phyloP scores from a whole-genome alignment of 2,888 invertebrate genomes.

The Apotomis capreana region DNA sequence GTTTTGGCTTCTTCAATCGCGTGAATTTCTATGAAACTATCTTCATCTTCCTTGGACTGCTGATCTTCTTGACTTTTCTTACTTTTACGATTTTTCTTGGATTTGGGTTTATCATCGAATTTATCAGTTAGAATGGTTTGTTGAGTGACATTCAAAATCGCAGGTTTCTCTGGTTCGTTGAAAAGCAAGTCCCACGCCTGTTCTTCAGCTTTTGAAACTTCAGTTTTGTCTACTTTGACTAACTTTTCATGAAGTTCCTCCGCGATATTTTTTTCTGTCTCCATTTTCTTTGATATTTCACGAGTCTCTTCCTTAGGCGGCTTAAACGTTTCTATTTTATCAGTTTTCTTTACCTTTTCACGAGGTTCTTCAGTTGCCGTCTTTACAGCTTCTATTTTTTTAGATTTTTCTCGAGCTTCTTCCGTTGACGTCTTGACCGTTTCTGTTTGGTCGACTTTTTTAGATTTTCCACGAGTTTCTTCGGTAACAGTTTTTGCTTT shows the following conservation, averaged over 20 bases:
- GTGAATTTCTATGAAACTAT: conserved; percentile 78
- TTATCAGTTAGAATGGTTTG: conserved; percentile 50
- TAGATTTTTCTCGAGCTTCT: conserved; percentile 32
- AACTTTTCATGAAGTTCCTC: conserved; percentile 48
- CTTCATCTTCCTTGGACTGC: conserved; percentile 67
- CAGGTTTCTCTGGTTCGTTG: conserved; percentile 63
- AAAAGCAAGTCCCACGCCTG: conserved; percentile 77
- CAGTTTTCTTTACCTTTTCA: conserved; percentile 41
- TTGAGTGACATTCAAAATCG: conserved; percentile 48
- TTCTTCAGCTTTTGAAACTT: conserved; percentile 68
- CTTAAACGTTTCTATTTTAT: conserved; percentile 30
- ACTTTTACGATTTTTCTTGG: conserved; percentile 66
- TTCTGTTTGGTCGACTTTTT: conserved; percentile 49
- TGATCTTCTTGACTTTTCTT: conserved; percentile 67
- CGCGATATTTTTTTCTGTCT: conserved; percentile 43
- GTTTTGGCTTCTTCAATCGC: conserved; percentile 73
- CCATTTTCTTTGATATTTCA: conserved; percentile 41
- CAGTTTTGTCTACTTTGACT: conserved; percentile 47
- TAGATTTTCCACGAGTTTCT: conserved; percentile 46
- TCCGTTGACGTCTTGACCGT: conserved; percentile 61
- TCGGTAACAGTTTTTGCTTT: conserved; percentile 45
- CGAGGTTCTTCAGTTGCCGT: conserved; percentile 15
- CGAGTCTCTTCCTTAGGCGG: conserved; percentile 23
- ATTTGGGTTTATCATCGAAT: conserved; percentile 67
- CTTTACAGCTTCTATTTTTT: conserved; percentile 25